These are phyloP conservation scores for Cyprinodon tularosa DNA, from an alignment of 2,113 vertebrate species.

Conservation along the genomic window DNA sequence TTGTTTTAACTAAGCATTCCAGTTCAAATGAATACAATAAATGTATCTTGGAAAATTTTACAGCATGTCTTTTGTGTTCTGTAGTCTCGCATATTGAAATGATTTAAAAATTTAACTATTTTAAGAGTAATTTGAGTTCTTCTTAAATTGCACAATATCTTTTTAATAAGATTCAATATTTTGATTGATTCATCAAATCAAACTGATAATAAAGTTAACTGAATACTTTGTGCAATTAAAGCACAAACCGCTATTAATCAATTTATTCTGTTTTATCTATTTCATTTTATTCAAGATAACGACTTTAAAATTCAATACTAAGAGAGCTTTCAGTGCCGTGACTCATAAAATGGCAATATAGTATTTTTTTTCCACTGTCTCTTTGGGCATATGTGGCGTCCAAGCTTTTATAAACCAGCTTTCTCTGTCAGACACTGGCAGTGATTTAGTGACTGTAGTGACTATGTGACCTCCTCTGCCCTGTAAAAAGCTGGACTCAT, in stretches of 20 bases:
- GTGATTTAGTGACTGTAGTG: constrained; percentile 44
- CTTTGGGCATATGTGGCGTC: constrained; percentile 6
- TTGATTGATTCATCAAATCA: too few relatives aligned
- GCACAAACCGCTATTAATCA: background rate
- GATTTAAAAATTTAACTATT: too few relatives aligned
- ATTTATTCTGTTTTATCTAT: background rate
- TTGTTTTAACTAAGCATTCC: too few relatives aligned
- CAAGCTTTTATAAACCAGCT: constrained; percentile 44
- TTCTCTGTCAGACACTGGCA: constrained; percentile 31
- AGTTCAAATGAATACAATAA: too few relatives aligned
- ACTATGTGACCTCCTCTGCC: constrained; percentile 48
- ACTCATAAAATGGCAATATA: constrained; percentile 30
- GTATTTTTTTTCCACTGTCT: constrained; percentile 10
- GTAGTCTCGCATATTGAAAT: too few relatives aligned
- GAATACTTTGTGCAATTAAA: too few relatives aligned
- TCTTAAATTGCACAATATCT: too few relatives aligned
- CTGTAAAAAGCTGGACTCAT: constrained; percentile 45
- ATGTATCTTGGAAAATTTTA: too few relatives aligned
- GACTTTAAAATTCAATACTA: constrained; percentile 33
- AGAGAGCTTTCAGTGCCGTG: constrained; percentile 25
- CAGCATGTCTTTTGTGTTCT: too few relatives aligned
- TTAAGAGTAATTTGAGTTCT: too few relatives aligned
- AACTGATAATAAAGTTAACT: too few relatives aligned
- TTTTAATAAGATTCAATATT: too few relatives aligned
- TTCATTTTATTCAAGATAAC: constrained; percentile 29